Percentiles rank a stretch among this genome's conserved stretches.
Evolutionary conservation across 1,140 invertebrate genomes (phyloP).

Genomic region (Monomorium pharaonis): DNA sequence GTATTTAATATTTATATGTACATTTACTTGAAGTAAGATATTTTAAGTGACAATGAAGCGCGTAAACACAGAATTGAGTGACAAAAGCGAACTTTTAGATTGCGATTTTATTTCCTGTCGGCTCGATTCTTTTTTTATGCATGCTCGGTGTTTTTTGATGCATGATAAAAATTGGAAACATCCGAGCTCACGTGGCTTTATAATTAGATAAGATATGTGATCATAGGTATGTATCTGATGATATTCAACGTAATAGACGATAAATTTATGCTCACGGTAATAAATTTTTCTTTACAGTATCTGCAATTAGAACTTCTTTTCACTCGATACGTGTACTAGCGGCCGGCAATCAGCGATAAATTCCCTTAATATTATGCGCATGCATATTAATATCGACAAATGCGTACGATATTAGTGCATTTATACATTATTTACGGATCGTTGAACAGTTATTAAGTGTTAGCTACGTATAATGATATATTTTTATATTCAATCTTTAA

Average conservation of each 20-base stretch:
- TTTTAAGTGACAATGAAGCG: not conserved
- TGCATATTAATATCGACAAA: slow-evolving; percentile 1
- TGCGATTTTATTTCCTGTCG: not conserved
- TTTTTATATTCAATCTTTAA: not conserved
- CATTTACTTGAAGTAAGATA: no score
- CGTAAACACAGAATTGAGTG: not conserved
- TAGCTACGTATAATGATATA: not conserved
- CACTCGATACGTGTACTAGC: not conserved
- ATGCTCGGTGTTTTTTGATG: not conserved
- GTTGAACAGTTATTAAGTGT: not conserved
- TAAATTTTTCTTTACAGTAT: not conserved
- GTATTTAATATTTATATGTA: no score
- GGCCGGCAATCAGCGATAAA: not conserved
- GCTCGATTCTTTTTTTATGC: not conserved
- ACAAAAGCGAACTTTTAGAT: not conserved
- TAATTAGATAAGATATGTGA: not conserved
- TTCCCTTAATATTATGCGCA: not conserved
- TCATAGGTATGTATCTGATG: not conserved
- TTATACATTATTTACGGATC: not conserved
- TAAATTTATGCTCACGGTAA: not conserved
- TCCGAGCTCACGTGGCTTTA: not conserved
- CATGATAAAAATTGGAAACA: not conserved
- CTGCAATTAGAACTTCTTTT: not conserved
- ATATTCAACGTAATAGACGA: not conserved
- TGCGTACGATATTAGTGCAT: not conserved